Conservation (phyloP, 2,888 invertebrate species). For the Maniola hyperantus region DNA sequence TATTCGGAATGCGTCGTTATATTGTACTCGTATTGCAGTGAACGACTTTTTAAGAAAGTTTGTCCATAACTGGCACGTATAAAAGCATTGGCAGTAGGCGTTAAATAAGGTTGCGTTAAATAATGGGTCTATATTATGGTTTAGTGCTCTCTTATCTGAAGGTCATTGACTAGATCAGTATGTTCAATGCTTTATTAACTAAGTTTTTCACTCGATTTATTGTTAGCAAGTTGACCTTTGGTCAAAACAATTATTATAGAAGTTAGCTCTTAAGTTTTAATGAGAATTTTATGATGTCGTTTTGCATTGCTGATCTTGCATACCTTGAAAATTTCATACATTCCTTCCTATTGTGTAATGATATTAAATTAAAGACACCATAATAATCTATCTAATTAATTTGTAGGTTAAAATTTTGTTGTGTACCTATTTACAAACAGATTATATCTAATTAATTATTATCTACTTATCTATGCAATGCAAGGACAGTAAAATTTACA, state of each 20-base stretch:
- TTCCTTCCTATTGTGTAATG: constrained; percentile 1
- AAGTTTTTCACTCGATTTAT: not conserved
- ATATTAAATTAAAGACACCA: not conserved
- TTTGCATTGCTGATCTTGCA: constrained; percentile 5
- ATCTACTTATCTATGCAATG: not conserved
- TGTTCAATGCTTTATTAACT: not conserved
- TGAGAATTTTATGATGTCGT: constrained; percentile 8
- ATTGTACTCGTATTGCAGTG: too few relatives aligned
- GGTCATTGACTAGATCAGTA: constrained; percentile 8
- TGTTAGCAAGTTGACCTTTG: not conserved
- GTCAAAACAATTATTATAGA: constrained; percentile 8
- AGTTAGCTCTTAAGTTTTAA: not conserved
- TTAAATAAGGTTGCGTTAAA: too few relatives aligned
- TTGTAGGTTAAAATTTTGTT: not conserved
- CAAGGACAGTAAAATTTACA: not conserved
- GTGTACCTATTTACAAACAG: not conserved
- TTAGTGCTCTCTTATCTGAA: constrained; percentile 1
- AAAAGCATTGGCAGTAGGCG: too few relatives aligned
- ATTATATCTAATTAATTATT: not conserved
- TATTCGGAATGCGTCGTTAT: too few relatives aligned
- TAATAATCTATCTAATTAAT: not conserved
- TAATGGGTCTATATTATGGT: not conserved
- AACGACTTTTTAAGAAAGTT: too few relatives aligned
- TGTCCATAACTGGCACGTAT: too few relatives aligned
- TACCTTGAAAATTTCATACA: too few relatives aligned